These are phyloP conservation scores for Tetrapedia diversipes DNA, from an alignment of 2,888 invertebrate genomes.

Conservation along the genomic window DNA sequence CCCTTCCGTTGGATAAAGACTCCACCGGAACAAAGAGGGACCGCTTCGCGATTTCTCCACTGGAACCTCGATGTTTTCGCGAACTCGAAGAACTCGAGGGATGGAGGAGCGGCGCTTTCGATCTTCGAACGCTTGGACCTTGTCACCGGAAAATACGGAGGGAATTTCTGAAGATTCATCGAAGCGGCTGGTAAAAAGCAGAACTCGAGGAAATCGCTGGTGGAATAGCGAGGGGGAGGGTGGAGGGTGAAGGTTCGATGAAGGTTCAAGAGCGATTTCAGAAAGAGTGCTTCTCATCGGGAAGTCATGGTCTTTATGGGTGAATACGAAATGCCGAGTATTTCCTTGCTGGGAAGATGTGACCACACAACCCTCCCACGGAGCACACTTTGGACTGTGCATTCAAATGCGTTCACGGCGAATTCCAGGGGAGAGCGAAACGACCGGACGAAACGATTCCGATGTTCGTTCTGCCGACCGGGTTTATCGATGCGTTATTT, in stretches of 20 bases:
- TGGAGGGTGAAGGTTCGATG: constrained; percentile 11
- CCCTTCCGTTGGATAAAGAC: constrained; percentile 41
- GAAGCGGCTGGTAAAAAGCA: background rate
- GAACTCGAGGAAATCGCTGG: constrained; percentile 5
- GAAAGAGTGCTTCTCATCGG: constrained; percentile 31
- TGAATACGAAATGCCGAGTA: constrained; percentile 50
- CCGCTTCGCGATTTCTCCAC: constrained; percentile 17
- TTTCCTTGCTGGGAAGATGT: constrained; percentile 43
- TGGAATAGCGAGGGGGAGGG: background rate
- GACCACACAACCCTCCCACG: constrained; percentile 32
- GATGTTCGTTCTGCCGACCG: constrained; percentile 69
- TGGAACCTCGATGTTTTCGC: background rate
- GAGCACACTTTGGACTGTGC: too few relatives aligned
- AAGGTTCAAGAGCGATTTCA: constrained; percentile 34
- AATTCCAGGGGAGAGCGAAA: constrained; percentile 16
- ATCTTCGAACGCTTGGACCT: background rate
- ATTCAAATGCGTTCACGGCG: constrained; percentile 21
- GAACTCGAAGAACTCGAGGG: background rate
- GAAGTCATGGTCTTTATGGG: constrained; percentile 49
- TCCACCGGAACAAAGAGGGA: constrained; percentile 26
- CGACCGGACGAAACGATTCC: constrained; percentile 50
- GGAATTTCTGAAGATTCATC: constrained; percentile 19
- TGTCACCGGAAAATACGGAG: constrained; percentile 6
- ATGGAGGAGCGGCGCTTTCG: background rate
- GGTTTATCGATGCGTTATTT: constrained; percentile 74